Percentiles rank a stretch among this genome's conserved stretches.
Conservation (phyloP, 2,888 invertebrate genomes). For the Eristalis tenax region DNA sequence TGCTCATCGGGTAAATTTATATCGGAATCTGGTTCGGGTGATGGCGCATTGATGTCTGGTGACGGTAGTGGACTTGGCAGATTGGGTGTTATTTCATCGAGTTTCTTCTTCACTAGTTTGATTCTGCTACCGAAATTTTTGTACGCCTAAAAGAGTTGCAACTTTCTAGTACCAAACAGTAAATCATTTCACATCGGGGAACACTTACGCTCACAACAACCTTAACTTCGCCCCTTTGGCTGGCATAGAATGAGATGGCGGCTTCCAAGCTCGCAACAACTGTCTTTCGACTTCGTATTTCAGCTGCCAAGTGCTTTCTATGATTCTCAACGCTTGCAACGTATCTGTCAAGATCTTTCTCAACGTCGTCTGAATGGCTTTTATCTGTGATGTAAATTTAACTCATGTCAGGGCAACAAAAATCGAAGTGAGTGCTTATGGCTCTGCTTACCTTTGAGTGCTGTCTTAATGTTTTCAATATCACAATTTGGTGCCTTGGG, state of each 20-base stretch:
- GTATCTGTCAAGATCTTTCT: conserved; percentile 92
- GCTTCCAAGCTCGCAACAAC: conserved; percentile 90
- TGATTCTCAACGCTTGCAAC: conserved; percentile 90
- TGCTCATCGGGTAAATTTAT: conserved; percentile 86
- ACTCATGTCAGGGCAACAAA: background rate
- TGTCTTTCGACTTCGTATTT: conserved; percentile 90
- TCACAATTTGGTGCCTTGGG: conserved; percentile 85
- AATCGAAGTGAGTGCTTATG: conserved; percentile 7
- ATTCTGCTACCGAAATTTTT: conserved; percentile 95
- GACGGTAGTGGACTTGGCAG: conserved; percentile 85
- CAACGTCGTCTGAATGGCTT: conserved; percentile 92
- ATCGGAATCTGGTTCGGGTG: conserved; percentile 92
- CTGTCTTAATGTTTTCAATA: conserved; percentile 88
- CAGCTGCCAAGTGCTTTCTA: conserved; percentile 89
- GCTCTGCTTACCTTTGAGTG: conserved; percentile 87
- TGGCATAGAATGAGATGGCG: conserved; percentile 93
- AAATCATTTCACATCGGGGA: too few species aligned
- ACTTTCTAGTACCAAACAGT: too few species aligned
- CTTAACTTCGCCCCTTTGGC: conserved; percentile 96
- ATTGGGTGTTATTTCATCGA: conserved; percentile 90
- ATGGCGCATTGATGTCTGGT: conserved; percentile 86
- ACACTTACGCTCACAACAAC: conserved; percentile 95
- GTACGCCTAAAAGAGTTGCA: conserved; percentile 87
- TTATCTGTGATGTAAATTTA: conserved; percentile 84
- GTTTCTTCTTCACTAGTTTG: conserved; percentile 90